Conservation (phyloP, 35 echinoderm and acorn worm genomes). For the Diadema setosum region DNA sequence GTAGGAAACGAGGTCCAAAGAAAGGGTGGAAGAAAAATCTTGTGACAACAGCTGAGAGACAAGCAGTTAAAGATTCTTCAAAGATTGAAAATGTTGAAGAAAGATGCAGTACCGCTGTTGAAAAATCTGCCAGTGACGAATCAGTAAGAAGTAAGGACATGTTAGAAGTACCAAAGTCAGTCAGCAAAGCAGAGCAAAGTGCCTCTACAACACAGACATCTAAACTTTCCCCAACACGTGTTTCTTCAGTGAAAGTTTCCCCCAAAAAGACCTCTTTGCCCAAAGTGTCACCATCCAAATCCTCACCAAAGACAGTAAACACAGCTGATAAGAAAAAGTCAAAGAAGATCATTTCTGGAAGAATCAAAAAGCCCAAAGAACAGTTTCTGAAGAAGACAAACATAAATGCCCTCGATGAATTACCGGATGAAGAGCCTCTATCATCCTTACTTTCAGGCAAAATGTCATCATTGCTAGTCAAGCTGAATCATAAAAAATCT, state of each 20-base stretch:
- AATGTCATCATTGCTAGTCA: neutral
- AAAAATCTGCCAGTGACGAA: neutral
- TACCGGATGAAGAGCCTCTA: slow-evolving; percentile 7
- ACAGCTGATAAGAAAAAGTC: neutral
- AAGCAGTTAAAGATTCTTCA: no score
- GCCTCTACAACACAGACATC: neutral
- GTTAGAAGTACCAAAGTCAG: neutral
- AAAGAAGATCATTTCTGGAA: slow-evolving; percentile 1
- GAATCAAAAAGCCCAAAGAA: neutral
- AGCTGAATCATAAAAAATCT: neutral
- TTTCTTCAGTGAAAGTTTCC: neutral
- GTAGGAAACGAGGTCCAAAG: neutral
- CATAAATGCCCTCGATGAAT: neutral
- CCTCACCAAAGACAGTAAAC: neutral
- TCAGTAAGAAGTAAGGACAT: neutral
- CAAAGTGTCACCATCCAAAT: no score
- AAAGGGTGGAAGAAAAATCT: neutral
- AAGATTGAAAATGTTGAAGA: no score
- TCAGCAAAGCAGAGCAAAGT: neutral
- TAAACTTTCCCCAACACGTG: neutral
- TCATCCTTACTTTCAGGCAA: neutral
- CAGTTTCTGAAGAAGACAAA: neutral
- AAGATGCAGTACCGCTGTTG: no score
- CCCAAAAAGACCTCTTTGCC: neutral
- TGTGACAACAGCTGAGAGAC: neutral